These are phyloP conservation scores for Hipposideros armiger DNA, from an alignment of 2,113 vertebrate species.

Conservation along the genomic window DNA sequence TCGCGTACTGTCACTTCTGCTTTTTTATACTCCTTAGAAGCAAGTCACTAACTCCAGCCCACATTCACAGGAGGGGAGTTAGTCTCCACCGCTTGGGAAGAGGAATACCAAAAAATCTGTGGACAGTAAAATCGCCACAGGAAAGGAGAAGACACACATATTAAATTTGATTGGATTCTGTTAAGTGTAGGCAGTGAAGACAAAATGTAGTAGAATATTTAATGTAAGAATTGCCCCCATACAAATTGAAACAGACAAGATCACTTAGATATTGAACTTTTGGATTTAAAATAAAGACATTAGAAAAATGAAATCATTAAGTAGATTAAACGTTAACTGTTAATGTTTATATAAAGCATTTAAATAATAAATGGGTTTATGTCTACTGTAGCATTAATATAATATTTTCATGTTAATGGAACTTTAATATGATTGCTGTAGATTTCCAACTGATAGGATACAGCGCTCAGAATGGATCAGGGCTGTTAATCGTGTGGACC, in stretches of 20 bases:
- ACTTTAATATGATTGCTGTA: constrained; percentile 50
- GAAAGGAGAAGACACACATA: not conserved
- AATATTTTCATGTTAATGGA: constrained; percentile 56
- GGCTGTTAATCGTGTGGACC: constrained; percentile 83
- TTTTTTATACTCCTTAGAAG: not conserved
- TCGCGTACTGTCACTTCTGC: not conserved
- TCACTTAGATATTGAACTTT: not conserved
- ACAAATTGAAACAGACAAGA: not conserved
- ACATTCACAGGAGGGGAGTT: not conserved
- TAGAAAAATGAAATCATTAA: constrained; percentile 60
- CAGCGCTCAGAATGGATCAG: constrained; percentile 84
- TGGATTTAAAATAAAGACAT: not conserved
- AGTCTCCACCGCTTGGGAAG: not conserved
- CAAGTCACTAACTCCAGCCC: not conserved
- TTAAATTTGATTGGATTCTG: not conserved
- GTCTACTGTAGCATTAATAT: not conserved
- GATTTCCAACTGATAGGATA: constrained; percentile 83
- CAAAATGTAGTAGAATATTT: not conserved
- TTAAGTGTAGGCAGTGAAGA: constrained; percentile 15
- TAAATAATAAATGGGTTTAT: constrained; percentile 37
- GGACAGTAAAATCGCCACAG: not conserved
- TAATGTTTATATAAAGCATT: not conserved
- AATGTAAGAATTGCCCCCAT: not conserved
- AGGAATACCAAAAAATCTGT: not conserved
- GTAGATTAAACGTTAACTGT: not conserved